Evolutionary conservation across 2,797 vertebrate species (phyloP).

Genomic region (Neosalanx taihuensis): DNA sequence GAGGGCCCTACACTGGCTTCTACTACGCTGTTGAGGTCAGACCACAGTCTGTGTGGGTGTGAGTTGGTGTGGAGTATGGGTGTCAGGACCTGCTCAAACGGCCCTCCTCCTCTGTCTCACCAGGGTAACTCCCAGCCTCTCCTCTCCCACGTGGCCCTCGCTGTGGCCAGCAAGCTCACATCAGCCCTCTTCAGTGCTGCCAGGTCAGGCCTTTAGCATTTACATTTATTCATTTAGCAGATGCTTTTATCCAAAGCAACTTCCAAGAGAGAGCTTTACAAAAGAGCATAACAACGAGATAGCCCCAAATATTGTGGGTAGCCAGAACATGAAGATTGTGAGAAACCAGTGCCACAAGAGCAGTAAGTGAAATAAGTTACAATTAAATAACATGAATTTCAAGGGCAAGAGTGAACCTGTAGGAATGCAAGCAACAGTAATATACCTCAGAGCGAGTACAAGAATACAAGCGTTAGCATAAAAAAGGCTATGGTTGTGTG

Average conservation of each 20-base stretch:
- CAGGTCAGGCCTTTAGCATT: constrained; percentile 72
- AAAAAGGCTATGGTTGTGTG: background rate
- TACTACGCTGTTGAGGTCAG: constrained; percentile 95
- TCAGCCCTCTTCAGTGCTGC: constrained; percentile 96
- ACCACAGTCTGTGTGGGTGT: constrained; percentile 7
- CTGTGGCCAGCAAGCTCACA: constrained; percentile 97
- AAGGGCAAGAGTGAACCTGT: no score
- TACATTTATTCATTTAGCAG: no score
- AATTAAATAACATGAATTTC: no score
- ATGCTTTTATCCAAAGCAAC: no score
- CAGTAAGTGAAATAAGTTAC: no score
- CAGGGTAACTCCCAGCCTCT: constrained; percentile 95
- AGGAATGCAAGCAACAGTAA: no score
- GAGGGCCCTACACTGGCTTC: constrained; percentile 92
- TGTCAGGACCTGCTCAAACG: background rate
- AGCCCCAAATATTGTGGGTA: no score
- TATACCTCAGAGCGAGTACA: no score
- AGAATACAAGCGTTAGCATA: background rate
- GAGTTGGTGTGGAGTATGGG: background rate
- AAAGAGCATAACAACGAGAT: no score
- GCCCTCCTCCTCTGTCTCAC: background rate
- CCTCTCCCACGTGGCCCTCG: constrained; percentile 93
- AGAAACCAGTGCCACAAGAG: no score
- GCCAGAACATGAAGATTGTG: no score
- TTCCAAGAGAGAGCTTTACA: no score